Base-by-base conservation (phyloP, 1,140 invertebrate species). In the Tetragonula clypearis region DNA sequence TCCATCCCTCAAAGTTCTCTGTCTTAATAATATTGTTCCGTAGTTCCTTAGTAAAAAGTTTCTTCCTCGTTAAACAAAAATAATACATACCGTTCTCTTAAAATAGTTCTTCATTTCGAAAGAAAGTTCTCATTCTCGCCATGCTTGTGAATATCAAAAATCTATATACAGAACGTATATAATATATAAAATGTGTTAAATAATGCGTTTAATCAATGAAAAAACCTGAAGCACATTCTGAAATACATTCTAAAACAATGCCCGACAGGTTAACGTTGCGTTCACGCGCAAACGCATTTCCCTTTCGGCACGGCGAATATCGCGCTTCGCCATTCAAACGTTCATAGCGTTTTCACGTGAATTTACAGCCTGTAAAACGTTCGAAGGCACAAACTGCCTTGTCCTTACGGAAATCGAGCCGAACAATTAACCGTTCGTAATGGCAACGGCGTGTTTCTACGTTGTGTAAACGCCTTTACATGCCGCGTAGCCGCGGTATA, bases 401-500 rank as follows among this genome's bases (percentile, higher is more conserved):
- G n/a, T 26, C 5, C 11, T 81, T 1, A 4, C 19, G 9, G 23
- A 23, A 15, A 73, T 49, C 53, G 21, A 60, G 49, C 8, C 26
- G n/a, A 65, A 41, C 30, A 55, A 69, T 76, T 41, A 69, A 53
- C 26, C 35, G 41, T 76, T 41, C 49, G n/a, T 19, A 19, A 58
- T 65, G n/a, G 2, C n/a, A 41, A 35, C 17, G 49, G 15, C 17
- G 21, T 21, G 58, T 35, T 66, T 21, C 2, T 53, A 21, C 41
- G 49, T 23, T 66, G 73, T 87, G 73, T 66, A 79, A 41, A 78
- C 58, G 82, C 75, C 71, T 84, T 88, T 87, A 76, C 41, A 49
- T 58, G 15, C 30, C 5, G 62, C n/a, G 41, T 41, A 2, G 30
- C 60, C 41, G 3, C 78, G 78, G 78, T 73, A 49, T 49, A 87